phyloP scores from a whole-genome alignment of 2,797 vertebrate genomes.

The Argya squamiceps region DNA sequence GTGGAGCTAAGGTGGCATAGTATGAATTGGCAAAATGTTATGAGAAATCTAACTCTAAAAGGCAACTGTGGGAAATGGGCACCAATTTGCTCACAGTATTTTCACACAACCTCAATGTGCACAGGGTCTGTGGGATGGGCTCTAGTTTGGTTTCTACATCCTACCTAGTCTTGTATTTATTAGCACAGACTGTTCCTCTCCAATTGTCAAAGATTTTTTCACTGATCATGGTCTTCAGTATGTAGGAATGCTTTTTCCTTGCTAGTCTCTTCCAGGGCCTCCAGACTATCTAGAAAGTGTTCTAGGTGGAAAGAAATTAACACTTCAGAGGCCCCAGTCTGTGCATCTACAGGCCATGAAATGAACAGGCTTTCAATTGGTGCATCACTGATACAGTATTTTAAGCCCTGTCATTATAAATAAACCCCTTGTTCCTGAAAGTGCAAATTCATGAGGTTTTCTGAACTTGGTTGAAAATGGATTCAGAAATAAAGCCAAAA shows the following conservation, averaged over 20 bases:
- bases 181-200: neutral
- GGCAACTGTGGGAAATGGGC: neutral
- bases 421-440: fast-evolving
- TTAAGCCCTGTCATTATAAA: neutral
- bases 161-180: neutral
- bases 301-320: neutral
- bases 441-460: neutral
- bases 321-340: neutral
- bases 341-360: neutral
- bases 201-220: neutral
- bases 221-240: neutral
- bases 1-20: neutral
- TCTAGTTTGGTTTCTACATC: neutral
- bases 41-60: neutral
- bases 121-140: neutral
- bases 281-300: neutral
- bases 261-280: neutral
- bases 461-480: neutral
- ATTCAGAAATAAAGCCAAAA: neutral
- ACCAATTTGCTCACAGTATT: neutral
- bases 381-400: neutral
- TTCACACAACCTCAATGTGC: neutral
- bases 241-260: neutral
- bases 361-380: neutral
- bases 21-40: neutral